phyloP scores from a whole-genome alignment of 35 echinoderm and acorn worm species.

The Lytechinus variegatus region DNA sequence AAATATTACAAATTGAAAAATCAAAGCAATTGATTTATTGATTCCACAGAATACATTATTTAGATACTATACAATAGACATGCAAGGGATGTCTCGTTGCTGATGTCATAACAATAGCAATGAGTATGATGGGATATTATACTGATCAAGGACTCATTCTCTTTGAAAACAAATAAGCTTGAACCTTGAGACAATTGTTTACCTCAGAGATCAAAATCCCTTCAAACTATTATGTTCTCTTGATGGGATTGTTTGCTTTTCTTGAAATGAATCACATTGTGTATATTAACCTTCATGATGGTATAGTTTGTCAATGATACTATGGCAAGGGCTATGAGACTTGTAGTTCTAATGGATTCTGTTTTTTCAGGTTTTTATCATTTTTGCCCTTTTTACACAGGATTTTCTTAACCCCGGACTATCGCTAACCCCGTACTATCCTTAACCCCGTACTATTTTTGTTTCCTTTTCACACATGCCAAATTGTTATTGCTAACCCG shows the following conservation, averaged over 20 bases:
- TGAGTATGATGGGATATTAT: not conserved
- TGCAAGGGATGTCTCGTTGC: not conserved
- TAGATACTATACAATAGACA: too few relatives aligned
- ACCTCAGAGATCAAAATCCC: not conserved
- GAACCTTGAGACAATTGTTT: slow-evolving; percentile 18
- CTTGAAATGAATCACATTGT: not conserved
- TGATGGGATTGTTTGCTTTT: slow-evolving; percentile 1
- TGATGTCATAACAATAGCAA: not conserved
- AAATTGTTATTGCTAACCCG: too few relatives aligned
- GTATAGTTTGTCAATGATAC: not conserved
- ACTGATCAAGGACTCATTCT: not conserved
- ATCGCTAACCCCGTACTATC: too few relatives aligned
- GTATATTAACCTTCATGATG: not conserved
- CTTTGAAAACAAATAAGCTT: not conserved
- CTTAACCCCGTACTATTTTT: too few relatives aligned
- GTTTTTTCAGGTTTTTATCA: too few relatives aligned
- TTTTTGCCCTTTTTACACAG: too few relatives aligned
- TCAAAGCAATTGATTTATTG: not conserved
- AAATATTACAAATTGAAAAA: not conserved
- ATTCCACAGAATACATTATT: not conserved
- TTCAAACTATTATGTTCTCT: not conserved
- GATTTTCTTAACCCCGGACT: too few relatives aligned
- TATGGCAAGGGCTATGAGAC: too few relatives aligned
- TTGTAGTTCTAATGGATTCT: too few relatives aligned
- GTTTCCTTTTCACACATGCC: too few relatives aligned